phyloP scores from a whole-genome alignment of 2,888 invertebrate genomes.

The Thereva nobilitata region DNA sequence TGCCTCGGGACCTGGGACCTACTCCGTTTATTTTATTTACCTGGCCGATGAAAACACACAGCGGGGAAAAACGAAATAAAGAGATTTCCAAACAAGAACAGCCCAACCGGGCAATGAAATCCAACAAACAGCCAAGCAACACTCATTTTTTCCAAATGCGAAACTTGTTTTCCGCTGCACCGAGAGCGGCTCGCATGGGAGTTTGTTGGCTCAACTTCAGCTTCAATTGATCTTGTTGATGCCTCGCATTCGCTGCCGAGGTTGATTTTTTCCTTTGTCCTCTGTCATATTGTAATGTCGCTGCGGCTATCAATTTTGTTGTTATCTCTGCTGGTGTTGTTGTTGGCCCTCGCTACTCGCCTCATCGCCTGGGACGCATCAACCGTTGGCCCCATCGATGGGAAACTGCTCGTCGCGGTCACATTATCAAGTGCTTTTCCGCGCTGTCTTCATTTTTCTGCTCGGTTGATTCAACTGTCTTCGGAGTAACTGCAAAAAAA shows the following conservation, averaged over 20 bases:
- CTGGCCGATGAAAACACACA: conserved; percentile 27
- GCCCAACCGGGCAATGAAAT: conserved; percentile 23
- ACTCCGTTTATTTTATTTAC: conserved; percentile 20
- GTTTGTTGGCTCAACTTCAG: conserved; percentile 10
- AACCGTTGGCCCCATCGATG: conserved; percentile 21
- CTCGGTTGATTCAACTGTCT: conserved; percentile 14
- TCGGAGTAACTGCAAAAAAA: conserved; percentile 18
- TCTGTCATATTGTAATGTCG: conserved; percentile 37
- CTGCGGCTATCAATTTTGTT: conserved; percentile 34
- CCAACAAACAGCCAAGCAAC: conserved; percentile 30
- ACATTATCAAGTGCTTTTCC: conserved; percentile 32
- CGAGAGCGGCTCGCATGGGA: conserved; percentile 13
- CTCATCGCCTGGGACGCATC: conserved; percentile 11
- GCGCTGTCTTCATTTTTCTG: conserved; percentile 30
- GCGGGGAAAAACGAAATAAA: conserved; percentile 23
- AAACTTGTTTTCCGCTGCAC: conserved; percentile 23
- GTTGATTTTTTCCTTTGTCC: conserved; percentile 14
- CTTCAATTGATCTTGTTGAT: conserved; percentile 34
- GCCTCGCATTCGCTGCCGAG: conserved; percentile 17
- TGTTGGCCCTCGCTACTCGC: conserved; percentile 1
- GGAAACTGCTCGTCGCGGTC: conserved; percentile 23
- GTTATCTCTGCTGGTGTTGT: conserved; percentile 9
- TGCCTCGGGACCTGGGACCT: too few relatives aligned
- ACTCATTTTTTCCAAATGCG: conserved; percentile 29
- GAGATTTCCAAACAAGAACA: conserved; percentile 23